These are phyloP conservation scores for Galbula dea DNA, from an alignment of 2,113 vertebrate genomes.

Conservation along the genomic window DNA sequence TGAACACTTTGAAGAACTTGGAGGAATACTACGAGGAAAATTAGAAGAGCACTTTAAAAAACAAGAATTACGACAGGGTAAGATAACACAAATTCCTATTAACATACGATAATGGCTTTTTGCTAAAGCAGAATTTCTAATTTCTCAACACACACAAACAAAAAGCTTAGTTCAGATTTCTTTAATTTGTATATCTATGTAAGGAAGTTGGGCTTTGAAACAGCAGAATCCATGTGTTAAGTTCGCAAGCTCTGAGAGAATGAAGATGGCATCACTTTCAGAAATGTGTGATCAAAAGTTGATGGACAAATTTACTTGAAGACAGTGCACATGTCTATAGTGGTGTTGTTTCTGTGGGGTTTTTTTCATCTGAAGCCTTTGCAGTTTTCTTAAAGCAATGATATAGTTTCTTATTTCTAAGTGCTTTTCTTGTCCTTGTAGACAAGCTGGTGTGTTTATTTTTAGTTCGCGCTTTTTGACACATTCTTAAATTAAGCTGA, in stretches of 20 bases:
- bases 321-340: background rate
- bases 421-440: background rate
- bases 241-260: background rate
- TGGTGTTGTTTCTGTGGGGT: background rate
- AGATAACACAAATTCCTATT: background rate
- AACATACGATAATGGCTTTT: background rate
- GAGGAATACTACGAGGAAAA: constrained; percentile 92
- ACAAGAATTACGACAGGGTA: constrained; percentile 94
- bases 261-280: background rate
- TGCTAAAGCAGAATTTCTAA: background rate
- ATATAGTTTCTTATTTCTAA: background rate
- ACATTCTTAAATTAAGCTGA: background rate
- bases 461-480: background rate
- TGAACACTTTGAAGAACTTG: constrained; percentile 96
- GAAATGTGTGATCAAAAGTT: background rate
- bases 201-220: background rate
- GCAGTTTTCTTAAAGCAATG: background rate
- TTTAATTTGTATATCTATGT: background rate
- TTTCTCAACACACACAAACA: background rate
- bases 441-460: background rate
- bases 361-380: background rate
- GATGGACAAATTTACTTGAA: background rate
- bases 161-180: background rate
- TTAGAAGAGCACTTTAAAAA: constrained; percentile 99
- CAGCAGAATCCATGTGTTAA: background rate